Conservation (phyloP, 1,140 invertebrate species). For the Penaeus chinensis region DNA sequence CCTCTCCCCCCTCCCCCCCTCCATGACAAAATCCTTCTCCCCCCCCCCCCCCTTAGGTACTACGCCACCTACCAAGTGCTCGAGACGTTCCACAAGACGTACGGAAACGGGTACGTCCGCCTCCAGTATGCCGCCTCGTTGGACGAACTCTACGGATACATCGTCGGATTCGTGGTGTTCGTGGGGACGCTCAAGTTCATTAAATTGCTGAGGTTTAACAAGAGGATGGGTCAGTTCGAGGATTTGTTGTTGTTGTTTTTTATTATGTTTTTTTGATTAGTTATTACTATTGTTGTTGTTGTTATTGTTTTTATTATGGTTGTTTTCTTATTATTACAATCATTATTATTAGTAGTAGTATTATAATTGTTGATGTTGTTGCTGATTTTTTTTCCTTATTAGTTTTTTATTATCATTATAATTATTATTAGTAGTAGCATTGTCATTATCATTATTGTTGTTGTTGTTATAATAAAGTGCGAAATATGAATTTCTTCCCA, state of each 20-base stretch:
- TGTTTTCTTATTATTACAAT: too few relatives aligned
- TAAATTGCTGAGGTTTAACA: slow-evolving; percentile 72
- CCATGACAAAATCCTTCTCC: neutral
- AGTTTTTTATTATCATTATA: too few relatives aligned
- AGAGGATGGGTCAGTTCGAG: slow-evolving; percentile 67
- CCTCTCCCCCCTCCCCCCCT: neutral
- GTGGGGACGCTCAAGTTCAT: slow-evolving; percentile 71
- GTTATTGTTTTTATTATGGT: too few relatives aligned
- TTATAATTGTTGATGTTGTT: too few relatives aligned
- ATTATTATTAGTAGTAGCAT: too few relatives aligned
- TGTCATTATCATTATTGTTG: too few relatives aligned
- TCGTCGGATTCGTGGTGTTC: slow-evolving; percentile 71
- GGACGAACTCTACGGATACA: slow-evolving; percentile 70
- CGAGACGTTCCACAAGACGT: slow-evolving; percentile 68
- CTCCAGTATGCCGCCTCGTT: slow-evolving; percentile 70
- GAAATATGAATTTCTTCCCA: too few relatives aligned
- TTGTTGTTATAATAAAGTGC: too few relatives aligned
- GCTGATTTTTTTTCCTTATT: too few relatives aligned
- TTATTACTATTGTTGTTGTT: too few relatives aligned
- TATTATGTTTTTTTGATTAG: too few relatives aligned
- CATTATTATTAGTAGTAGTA: too few relatives aligned
- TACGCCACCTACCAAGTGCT: slow-evolving; percentile 67
- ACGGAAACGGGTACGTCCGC: slow-evolving; percentile 72
- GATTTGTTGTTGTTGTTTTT: neutral
- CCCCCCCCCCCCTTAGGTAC: slow-evolving; percentile 32